Conservation (phyloP, 2,113 vertebrate species). For the Urocolius indicus region DNA sequence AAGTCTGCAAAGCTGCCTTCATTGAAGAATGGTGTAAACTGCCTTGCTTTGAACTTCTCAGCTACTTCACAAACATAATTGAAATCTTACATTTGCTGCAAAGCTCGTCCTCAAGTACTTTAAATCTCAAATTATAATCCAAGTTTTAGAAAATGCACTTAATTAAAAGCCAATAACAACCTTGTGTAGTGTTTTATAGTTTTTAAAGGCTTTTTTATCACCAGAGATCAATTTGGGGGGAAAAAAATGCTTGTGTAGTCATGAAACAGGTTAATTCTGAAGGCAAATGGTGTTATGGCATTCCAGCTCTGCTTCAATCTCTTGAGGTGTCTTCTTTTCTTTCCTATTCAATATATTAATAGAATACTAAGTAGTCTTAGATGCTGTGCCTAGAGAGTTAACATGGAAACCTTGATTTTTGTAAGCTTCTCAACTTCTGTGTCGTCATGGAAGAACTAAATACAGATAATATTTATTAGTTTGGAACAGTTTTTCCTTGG, state of each 20-base stretch:
- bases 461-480: neutral
- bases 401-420: neutral
- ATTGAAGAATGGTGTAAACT: rapidly evolving
- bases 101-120: neutral
- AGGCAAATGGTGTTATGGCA: neutral
- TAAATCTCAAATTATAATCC: neutral
- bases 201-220: neutral
- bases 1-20: neutral
- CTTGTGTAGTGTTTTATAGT: neutral
- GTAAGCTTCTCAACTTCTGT: neutral
- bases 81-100: neutral
- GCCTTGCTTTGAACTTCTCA: neutral
- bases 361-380: neutral
- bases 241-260: neutral
- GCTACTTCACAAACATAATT: neutral
- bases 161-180: slow-evolving; percentile 4
- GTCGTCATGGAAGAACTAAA: neutral
- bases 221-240: neutral
- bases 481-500: neutral
- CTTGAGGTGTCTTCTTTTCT: neutral
- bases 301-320: neutral
- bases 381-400: neutral
- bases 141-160: neutral
- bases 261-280: neutral
- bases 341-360: neutral